A percentile compares a stretch with the other conserved stretches of the same genome.
Conservation (phyloP, 1,140 invertebrate genomes). For the Helicorthomorpha holstii region DNA sequence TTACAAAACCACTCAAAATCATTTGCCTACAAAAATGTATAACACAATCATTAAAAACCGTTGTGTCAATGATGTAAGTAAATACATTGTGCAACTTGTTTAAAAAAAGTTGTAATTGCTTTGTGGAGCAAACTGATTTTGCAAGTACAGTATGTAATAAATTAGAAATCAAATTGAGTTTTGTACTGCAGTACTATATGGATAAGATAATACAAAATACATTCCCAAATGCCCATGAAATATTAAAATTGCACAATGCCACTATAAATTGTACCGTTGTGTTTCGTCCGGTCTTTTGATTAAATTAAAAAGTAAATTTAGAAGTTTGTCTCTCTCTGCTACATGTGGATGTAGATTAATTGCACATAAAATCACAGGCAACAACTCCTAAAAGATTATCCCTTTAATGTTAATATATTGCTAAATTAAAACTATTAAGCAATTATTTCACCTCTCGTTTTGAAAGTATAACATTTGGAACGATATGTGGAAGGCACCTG, state of each 20-base stretch:
- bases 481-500: conserved; percentile 37
- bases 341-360: conserved; percentile 41
- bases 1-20: conserved; percentile 45
- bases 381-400: conserved; percentile 48
- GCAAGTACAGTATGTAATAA: too few relatives aligned
- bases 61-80: not conserved
- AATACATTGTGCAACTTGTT: too few relatives aligned
- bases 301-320: conserved; percentile 53
- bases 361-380: conserved; percentile 46
- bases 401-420: too few relatives aligned
- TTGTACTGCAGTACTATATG: too few relatives aligned
- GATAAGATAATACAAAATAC: too few relatives aligned
- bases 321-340: conserved; percentile 41
- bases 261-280: conserved; percentile 29
- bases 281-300: conserved; percentile 53
- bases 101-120: too few relatives aligned
- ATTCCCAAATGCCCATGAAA: not conserved
- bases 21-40: conserved; percentile 29
- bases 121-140: too few relatives aligned
- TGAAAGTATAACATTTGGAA: conserved; percentile 48
- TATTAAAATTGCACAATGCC: not conserved
- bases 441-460: conserved; percentile 46
- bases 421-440: too few relatives aligned
- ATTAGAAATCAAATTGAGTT: too few relatives aligned
- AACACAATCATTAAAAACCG: conserved; percentile 1